phyloP scores from a whole-genome alignment of 2,113 vertebrate species.

The Cyprinodon variegatus region DNA sequence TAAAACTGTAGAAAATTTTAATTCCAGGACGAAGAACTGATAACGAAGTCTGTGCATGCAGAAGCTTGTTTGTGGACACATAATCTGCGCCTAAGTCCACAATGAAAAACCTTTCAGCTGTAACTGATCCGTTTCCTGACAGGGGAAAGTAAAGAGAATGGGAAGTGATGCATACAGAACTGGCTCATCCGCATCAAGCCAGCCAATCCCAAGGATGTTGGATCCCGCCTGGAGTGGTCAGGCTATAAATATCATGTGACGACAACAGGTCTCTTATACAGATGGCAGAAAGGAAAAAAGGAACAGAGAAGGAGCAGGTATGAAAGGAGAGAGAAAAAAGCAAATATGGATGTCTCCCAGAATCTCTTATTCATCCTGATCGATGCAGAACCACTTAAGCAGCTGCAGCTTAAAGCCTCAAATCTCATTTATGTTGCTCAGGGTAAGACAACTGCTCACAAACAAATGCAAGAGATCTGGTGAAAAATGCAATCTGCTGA shows the following conservation, averaged over 20 bases:
- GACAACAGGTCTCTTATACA: slow-evolving; percentile 32
- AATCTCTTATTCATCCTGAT: slow-evolving; percentile 32
- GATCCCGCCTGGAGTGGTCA: slow-evolving; percentile 44
- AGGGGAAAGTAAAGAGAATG: slow-evolving; percentile 35
- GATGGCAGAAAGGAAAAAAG: slow-evolving; percentile 9
- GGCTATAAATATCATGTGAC: slow-evolving; percentile 69
- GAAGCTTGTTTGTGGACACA: slow-evolving; percentile 22
- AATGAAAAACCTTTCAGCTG: slow-evolving; percentile 37
- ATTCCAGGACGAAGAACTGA: not conserved
- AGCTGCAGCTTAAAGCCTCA: slow-evolving; percentile 3
- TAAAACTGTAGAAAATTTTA: not conserved
- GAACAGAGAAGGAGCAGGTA: slow-evolving; percentile 16
- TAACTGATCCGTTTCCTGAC: slow-evolving; percentile 55
- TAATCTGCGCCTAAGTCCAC: slow-evolving; percentile 24
- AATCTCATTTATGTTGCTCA: slow-evolving; percentile 27
- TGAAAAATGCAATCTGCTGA: not conserved
- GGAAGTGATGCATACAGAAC: slow-evolving; percentile 40
- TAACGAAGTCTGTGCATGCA: not conserved
- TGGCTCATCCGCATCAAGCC: slow-evolving; percentile 30
- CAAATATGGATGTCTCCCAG: slow-evolving; percentile 16
- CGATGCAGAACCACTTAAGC: slow-evolving; percentile 28
- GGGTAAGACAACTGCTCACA: slow-evolving; percentile 16
- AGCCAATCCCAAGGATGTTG: slow-evolving; percentile 38
- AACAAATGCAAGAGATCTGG: slow-evolving; percentile 4
- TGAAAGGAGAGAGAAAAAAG: slow-evolving; percentile 5